A percentile compares a stretch with the other conserved stretches of the same genome.
phyloP scores from a whole-genome alignment of 2,888 invertebrate genomes.

The Patella caerulea region DNA sequence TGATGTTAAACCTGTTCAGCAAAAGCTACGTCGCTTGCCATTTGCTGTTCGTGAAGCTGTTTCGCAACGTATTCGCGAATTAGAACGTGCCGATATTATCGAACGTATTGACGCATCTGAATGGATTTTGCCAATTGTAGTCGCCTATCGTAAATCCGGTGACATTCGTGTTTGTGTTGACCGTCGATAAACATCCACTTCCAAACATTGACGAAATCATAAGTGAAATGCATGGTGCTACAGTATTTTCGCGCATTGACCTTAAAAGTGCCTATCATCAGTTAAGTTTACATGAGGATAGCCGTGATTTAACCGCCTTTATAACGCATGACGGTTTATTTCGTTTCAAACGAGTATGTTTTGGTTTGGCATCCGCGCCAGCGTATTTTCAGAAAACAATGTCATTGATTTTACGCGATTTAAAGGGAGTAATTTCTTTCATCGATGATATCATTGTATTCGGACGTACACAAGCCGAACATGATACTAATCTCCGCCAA shows the following conservation, averaged over 20 bases:
- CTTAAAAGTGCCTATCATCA: background rate
- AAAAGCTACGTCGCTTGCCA: background rate
- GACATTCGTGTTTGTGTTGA: constrained; percentile 1
- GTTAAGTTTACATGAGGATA: background rate
- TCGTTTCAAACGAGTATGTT: background rate
- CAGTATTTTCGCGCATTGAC: background rate
- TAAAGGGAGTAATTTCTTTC: background rate
- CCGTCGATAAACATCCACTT: constrained; percentile 2
- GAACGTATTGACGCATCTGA: constrained; percentile 14
- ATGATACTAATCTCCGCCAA: background rate
- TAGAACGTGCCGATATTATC: background rate
- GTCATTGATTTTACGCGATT: background rate
- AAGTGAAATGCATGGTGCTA: background rate
- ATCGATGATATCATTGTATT: background rate
- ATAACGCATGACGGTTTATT: background rate
- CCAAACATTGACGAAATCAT: constrained; percentile 10
- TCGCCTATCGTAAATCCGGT: background rate
- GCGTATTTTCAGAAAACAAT: background rate
- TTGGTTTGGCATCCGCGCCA: background rate
- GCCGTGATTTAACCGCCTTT: constrained; percentile 10
- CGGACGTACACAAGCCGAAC: background rate
- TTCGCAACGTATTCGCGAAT: background rate
- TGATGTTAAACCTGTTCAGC: constrained; percentile 5
- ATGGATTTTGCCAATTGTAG: background rate
- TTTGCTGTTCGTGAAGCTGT: background rate